Conservation (phyloP, 2,113 vertebrate genomes). For the Cochlearius cochlearius region DNA sequence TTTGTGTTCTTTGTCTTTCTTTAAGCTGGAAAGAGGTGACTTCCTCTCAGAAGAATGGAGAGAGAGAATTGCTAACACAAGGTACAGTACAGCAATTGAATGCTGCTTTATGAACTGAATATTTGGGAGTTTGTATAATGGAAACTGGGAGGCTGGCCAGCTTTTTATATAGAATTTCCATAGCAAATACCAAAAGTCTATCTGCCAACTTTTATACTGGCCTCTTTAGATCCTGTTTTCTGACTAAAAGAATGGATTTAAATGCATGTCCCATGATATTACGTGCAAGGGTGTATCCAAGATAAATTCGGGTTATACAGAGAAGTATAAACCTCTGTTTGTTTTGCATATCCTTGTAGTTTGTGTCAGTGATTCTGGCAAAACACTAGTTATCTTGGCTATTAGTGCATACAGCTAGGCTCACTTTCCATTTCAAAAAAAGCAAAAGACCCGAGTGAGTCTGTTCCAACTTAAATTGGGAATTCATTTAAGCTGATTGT, state of each 20-base stretch:
- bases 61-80: slow-evolving; percentile 97
- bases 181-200: slow-evolving; percentile 3
- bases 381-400: background rate
- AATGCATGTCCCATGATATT: background rate
- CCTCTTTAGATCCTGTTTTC: slow-evolving; percentile 4
- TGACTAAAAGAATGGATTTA: background rate
- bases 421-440: background rate
- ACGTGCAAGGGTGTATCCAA: background rate
- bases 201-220: slow-evolving; percentile 14
- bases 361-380: background rate
- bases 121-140: slow-evolving; percentile 11
- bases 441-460: background rate
- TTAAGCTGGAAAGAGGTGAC: slow-evolving; percentile 95
- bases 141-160: slow-evolving; percentile 57
- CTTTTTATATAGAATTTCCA: slow-evolving; percentile 63
- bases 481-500: background rate
- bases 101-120: background rate
- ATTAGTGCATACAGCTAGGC: background rate
- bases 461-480: background rate
- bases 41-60: slow-evolving; percentile 98
- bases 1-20: slow-evolving; percentile 20
- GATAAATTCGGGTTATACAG: background rate
- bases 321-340: background rate
- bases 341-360: background rate
- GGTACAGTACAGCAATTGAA: slow-evolving; percentile 72